A percentile compares a stretch with the other conserved stretches of the same genome.
phyloP scores from a whole-genome alignment of 2,797 vertebrate genomes.

The Prionace glauca region DNA sequence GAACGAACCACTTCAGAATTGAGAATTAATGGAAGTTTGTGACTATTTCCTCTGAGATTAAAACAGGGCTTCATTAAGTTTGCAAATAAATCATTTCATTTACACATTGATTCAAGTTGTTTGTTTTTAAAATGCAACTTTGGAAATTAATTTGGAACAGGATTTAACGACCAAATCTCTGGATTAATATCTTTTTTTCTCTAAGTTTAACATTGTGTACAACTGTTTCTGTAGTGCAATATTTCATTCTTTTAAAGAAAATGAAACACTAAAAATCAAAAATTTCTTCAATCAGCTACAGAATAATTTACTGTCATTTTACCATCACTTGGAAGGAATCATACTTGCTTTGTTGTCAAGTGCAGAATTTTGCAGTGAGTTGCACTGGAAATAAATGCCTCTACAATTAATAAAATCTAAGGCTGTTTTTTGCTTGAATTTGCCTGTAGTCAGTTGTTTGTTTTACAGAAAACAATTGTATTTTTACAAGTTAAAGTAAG shows the following conservation, averaged over 20 bases:
- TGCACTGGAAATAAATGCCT: not conserved
- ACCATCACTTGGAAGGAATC: not conserved
- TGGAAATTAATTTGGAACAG: not conserved
- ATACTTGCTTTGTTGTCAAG: not conserved
- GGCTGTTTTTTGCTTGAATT: not conserved
- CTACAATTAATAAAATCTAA: not conserved
- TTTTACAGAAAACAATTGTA: not conserved
- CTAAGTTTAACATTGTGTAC: not conserved
- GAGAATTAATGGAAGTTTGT: not conserved
- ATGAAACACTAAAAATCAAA: not conserved
- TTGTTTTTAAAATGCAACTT: not conserved
- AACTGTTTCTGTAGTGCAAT: not conserved
- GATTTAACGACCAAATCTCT: not conserved
- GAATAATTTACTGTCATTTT: not conserved
- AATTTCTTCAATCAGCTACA: not conserved
- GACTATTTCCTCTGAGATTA: not conserved
- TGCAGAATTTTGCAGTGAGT: not conserved
- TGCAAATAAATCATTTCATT: not conserved
- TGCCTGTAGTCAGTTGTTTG: not conserved
- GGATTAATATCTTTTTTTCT: not conserved
- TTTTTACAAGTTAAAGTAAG: too few species aligned
- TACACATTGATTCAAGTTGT: not conserved
- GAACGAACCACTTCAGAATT: not conserved
- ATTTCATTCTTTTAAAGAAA: not conserved
- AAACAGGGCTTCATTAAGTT: slow-evolving; percentile 7